Conservation (phyloP, 2,797 vertebrate genomes). For the Anniella stebbinsi region DNA sequence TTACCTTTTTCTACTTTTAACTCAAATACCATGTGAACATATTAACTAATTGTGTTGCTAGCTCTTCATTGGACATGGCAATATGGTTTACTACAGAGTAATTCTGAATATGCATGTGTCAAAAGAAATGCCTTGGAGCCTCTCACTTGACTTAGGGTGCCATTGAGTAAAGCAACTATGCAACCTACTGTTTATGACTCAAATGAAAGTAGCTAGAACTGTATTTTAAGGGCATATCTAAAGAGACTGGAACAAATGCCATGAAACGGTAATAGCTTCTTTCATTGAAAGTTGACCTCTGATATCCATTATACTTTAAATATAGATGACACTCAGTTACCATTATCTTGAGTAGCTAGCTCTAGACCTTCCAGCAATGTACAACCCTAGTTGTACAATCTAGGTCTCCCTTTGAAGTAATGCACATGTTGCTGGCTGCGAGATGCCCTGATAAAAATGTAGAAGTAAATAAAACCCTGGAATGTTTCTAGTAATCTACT, state of each 20-base stretch:
- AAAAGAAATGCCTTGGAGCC: background rate
- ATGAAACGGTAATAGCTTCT: background rate
- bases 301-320: background rate
- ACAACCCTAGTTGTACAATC: background rate
- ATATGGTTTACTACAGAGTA: background rate
- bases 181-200: background rate
- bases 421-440: background rate
- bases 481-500: slow-evolving; percentile 33
- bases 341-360: slow-evolving; percentile 6
- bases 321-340: slow-evolving; percentile 1
- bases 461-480: slow-evolving; percentile 39
- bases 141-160: background rate
- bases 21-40: background rate
- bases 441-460: slow-evolving; percentile 7
- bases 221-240: background rate
- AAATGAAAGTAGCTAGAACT: background rate
- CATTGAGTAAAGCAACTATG: slow-evolving; percentile 5
- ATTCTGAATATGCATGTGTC: background rate
- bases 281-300: background rate
- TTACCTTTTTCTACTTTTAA: background rate
- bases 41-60: background rate
- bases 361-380: slow-evolving; percentile 8
- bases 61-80: background rate
- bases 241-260: slow-evolving; percentile 13
- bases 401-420: background rate